A percentile compares a stretch with the other conserved stretches of the same genome.
Evolutionary conservation across 2,888 invertebrate genomes (phyloP).

Genomic region (Hipparchia sbordonii): DNA sequence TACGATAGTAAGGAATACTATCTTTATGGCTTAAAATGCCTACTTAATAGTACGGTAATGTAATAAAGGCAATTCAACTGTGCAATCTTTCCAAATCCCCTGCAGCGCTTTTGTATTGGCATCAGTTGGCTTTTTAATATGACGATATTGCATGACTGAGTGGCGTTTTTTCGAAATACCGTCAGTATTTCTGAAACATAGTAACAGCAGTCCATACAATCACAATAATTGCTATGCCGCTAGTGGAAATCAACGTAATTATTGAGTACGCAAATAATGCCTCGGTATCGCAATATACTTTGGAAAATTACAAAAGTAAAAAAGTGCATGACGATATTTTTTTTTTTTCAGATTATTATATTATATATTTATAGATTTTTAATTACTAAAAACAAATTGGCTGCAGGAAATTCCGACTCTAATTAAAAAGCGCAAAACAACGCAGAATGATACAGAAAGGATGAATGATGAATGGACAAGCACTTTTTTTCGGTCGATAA

Average conservation of each 20-base stretch:
- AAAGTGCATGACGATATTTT: too few relatives aligned
- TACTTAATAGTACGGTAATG: not conserved
- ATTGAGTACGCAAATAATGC: not conserved
- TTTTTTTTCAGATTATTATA: too few relatives aligned
- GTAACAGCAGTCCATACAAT: not conserved
- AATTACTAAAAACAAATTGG: too few relatives aligned
- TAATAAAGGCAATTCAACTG: not conserved
- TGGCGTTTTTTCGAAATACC: conserved; percentile 7
- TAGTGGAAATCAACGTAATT: not conserved
- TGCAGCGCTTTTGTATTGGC: not conserved
- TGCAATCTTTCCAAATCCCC: not conserved
- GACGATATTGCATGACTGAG: conserved; percentile 18
- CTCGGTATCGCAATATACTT: not conserved
- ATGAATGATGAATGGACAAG: too few relatives aligned
- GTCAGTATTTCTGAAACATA: conserved; percentile 10
- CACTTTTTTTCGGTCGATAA: too few relatives aligned
- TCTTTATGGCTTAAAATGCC: too few relatives aligned
- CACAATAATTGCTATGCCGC: conserved; percentile 2
- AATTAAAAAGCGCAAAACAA: too few relatives aligned
- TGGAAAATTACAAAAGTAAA: not conserved
- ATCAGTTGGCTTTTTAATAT: not conserved
- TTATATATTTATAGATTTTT: too few relatives aligned
- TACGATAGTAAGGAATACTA: too few relatives aligned
- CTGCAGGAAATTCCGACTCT: too few relatives aligned
- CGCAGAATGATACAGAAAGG: too few relatives aligned